phyloP scores from a whole-genome alignment of 2,797 vertebrate species.

The Fundulus diaphanus region DNA sequence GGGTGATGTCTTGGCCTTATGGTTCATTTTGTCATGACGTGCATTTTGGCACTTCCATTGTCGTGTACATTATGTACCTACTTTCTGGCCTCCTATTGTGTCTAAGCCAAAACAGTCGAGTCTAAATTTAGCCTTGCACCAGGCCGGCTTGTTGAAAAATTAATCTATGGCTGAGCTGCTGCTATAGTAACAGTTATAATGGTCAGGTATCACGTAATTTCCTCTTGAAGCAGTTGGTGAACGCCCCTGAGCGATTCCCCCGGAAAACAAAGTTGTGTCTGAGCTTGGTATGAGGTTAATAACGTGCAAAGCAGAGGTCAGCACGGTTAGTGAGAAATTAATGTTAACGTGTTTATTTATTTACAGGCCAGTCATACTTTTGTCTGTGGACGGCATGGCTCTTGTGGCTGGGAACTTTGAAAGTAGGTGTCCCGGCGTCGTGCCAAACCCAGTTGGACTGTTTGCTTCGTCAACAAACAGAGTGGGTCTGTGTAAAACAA shows the following conservation, averaged over 20 bases:
- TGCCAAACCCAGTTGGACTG: background rate
- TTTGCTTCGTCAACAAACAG: background rate
- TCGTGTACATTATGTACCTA: background rate
- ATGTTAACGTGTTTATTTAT: background rate
- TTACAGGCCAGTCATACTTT: background rate
- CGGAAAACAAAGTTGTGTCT: background rate
- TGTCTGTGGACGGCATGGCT: background rate
- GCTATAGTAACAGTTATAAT: slow-evolving; percentile 75
- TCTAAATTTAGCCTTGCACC: slow-evolving; percentile 63
- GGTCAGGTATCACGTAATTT: slow-evolving; percentile 55
- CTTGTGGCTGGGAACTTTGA: no score
- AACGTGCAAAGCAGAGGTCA: background rate
- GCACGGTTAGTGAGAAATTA: background rate
- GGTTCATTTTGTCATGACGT: background rate
- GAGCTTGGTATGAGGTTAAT: background rate
- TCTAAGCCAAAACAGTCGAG: slow-evolving; percentile 40
- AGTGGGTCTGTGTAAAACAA: no score
- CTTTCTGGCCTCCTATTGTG: slow-evolving; percentile 24
- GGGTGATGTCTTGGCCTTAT: background rate
- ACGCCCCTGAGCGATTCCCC: background rate
- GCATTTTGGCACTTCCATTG: background rate
- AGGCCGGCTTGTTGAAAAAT: slow-evolving; percentile 74
- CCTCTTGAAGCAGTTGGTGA: background rate
- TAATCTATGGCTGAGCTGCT: slow-evolving; percentile 67
- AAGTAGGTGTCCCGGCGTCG: no score